Evolutionary conservation across 1,140 invertebrate genomes (phyloP).

Genomic region (Drosophila micromelanica): DNA sequence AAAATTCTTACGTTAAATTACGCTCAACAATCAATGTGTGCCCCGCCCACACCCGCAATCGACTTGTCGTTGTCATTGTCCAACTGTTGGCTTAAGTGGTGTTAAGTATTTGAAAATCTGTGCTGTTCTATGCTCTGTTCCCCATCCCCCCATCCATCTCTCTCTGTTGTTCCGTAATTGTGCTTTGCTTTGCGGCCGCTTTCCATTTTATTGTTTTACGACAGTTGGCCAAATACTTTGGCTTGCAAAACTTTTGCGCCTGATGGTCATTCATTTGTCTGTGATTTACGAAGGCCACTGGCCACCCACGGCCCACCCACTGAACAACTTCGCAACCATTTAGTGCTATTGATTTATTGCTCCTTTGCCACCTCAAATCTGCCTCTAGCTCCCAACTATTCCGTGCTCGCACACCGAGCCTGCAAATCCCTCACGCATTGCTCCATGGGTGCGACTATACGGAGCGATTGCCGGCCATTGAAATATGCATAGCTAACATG

Average conservation of each 20-base stretch:
- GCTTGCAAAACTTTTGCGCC: slow-evolving; percentile 68
- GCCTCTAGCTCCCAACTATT: slow-evolving; percentile 62
- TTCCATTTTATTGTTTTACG: slow-evolving; percentile 80
- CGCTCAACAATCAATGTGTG: slow-evolving; percentile 59
- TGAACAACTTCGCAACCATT: slow-evolving; percentile 45
- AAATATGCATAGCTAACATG: slow-evolving; percentile 66
- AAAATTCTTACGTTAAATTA: slow-evolving; percentile 80
- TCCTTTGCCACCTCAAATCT: slow-evolving; percentile 43
- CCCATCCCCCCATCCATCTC: not conserved
- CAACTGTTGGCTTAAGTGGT: slow-evolving; percentile 75
- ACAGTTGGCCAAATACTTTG: slow-evolving; percentile 80
- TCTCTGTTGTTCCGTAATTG: slow-evolving; percentile 4
- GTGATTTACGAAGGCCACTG: slow-evolving; percentile 66
- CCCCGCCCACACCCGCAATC: slow-evolving; percentile 3
- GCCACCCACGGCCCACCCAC: slow-evolving; percentile 3
- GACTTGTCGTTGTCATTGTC: slow-evolving; percentile 64
- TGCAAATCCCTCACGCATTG: slow-evolving; percentile 57
- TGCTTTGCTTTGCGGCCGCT: slow-evolving; percentile 45
- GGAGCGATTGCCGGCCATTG: slow-evolving; percentile 66
- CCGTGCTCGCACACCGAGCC: slow-evolving; percentile 49
- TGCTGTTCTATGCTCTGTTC: slow-evolving; percentile 31
- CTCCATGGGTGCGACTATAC: slow-evolving; percentile 67
- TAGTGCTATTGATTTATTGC: slow-evolving; percentile 76
- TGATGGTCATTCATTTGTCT: slow-evolving; percentile 80
- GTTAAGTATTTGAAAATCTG: slow-evolving; percentile 81